Evolutionary conservation across 2,797 vertebrate species (phyloP), one percentile per base, ranked within the genome.

Genomic region (Diceros bicornis): DNA sequence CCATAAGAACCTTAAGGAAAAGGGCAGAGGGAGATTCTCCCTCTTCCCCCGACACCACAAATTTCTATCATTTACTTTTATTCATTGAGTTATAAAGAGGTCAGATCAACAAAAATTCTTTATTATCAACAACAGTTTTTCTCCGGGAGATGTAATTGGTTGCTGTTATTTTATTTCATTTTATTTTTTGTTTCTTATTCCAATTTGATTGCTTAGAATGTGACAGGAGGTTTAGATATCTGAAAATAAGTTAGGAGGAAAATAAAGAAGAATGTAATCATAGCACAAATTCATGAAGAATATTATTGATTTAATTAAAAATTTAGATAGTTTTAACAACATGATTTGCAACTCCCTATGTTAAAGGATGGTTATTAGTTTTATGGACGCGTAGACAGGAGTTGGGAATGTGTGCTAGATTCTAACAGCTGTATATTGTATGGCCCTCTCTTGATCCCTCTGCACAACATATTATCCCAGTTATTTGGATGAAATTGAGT

Each of bases 241-340:
- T 75, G 68, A 93, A 74, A 37, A 50, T 75, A 75, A n/a, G 23
- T 74, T 75, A 75, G 6, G 41, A 77, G 14, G 32, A 86, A 75
- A 57, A 7, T 68, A 55, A 75, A 81, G 14, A 81, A 91, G 29
- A n/a, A 57, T 86, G 11, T 75, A 88, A 34, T 82, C 23, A 79
- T 34, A 74, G 23, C 14, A 93, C 18, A 85, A 81, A 90, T 74
- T 82, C 17, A 62, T 68, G 8, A n/a, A 68, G 9, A 47, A 4
- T 18, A 86, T 93, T 92, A 87, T 66, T 93, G 57, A 93, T 55
- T 81, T 62, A 85, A 74, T 92, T 95, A 89, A 75, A 61, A 61
- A 44, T 86, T 75, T 82, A 81, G 52, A 77, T 32, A 82, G 27
- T 41, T 81, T 57, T 37, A 92, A 13, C 1, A 81, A 88, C 86